A percentile compares a stretch with the other conserved stretches of the same genome.
phyloP scores from a whole-genome alignment of 2,113 vertebrate species.

The Colossoma macropomum region DNA sequence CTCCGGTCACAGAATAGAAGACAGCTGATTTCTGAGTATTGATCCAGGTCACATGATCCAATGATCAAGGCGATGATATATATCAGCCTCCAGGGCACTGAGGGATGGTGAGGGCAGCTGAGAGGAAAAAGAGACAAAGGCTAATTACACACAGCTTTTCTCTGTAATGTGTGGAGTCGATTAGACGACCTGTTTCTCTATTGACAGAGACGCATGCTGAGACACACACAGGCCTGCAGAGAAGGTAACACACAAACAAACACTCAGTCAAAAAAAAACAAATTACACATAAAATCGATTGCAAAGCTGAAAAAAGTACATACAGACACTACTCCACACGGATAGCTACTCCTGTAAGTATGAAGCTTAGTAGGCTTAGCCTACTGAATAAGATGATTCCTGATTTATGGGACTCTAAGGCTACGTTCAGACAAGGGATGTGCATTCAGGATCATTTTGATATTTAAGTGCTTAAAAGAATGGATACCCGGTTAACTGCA shows the following conservation, averaged over 20 bases:
- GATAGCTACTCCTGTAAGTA: background rate
- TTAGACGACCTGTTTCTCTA: constrained; percentile 23
- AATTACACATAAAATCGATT: constrained; percentile 26
- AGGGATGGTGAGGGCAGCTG: constrained; percentile 1
- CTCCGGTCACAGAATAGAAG: constrained; percentile 43
- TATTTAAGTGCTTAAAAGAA: no score
- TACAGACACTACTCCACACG: constrained; percentile 20
- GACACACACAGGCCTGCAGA: background rate
- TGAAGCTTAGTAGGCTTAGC: no score
- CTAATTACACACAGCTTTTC: constrained; percentile 44
- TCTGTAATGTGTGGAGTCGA: background rate
- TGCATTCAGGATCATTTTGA: no score
- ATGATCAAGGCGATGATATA: constrained; percentile 47
- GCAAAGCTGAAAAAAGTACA: constrained; percentile 36
- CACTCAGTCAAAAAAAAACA: constrained; percentile 14
- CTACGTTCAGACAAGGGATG: no score
- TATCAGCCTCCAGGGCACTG: constrained; percentile 32
- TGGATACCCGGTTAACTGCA: no score
- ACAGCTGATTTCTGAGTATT: constrained; percentile 66
- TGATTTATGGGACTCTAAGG: no score
- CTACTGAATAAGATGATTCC: no score
- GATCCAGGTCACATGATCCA: constrained; percentile 62
- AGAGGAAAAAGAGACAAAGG: constrained; percentile 28
- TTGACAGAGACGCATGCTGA: constrained; percentile 9
- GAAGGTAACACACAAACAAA: background rate